Evolutionary conservation across 2,888 invertebrate genomes (phyloP), one percentile per base, ranked within the genome.

Genomic region (Acleris sparsana): DNA sequence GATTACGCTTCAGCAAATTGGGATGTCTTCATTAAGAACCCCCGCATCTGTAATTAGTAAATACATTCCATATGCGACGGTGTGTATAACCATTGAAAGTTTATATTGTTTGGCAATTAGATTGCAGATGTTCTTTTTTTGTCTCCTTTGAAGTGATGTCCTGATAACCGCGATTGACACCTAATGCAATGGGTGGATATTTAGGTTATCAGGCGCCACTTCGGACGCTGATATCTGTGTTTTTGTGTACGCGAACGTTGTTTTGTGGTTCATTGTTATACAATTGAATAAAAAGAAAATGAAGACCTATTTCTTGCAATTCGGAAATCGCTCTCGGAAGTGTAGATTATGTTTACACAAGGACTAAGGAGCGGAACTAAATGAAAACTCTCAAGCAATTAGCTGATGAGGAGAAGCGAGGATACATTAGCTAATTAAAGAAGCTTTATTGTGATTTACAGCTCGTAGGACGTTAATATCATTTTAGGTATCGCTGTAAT

Each of bases 151-250:
- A 33, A 20, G 18, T 49, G n/a, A 11, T n/a, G 46, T 17, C 11
- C n/a, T 55, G 64, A 64, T 64, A 49, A 60, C 52, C 39, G 43
- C 29, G 53, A 64, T 64, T 49, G 64, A 49, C 64, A 53, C 39
- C 20, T 43, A 58, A 20, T 18, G 58, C n/a, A 46, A 49, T 49
- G 33, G 58, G 25, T 58, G 29, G 48, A 59, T 64, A 64, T 60
- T 55, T 64, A 44, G 53, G 59, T 64, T 64, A 64, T 64, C 64
- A 46, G 43, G 22, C 53, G 17, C n/a, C 16, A 33, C 7, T 33
- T 52, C 48, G 16, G 25, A 22, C n/a, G 39, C 48, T 58, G 53
- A 48, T 64, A 64, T 59, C 53, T 17, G 20, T 11, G 16, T 13
- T 39, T 17, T 16, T 18, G 53, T 59, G 39, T 16, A 64, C 43